Conservation (phyloP, 2,888 invertebrate species). For the Drosophila acutilabella region DNA sequence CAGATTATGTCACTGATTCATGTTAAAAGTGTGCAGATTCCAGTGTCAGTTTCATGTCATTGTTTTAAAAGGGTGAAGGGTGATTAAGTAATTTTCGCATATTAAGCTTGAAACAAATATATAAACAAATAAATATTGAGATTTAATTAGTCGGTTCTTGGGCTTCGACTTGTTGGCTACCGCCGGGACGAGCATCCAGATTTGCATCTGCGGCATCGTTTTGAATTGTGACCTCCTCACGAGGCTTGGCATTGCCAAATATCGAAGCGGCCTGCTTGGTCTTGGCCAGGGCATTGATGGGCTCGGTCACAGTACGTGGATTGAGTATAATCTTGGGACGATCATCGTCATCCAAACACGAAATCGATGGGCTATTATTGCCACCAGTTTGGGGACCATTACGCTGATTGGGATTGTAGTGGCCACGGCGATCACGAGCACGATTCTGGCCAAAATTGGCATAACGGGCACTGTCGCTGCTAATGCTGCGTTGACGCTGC, state of each 20-base stretch:
- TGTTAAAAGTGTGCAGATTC: slow-evolving; percentile 1
- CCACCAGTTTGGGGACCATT: slow-evolving; percentile 1
- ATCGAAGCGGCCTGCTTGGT: slow-evolving; percentile 94
- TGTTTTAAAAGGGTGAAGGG: slow-evolving; percentile 6
- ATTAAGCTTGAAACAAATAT: slow-evolving; percentile 20
- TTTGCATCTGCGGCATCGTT: neutral
- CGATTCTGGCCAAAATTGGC: slow-evolving; percentile 80
- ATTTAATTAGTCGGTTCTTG: slow-evolving; percentile 1
- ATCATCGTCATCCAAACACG: slow-evolving; percentile 86
- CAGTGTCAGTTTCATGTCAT: slow-evolving; percentile 17
- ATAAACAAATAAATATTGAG: too few relatives aligned
- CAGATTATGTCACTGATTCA: neutral
- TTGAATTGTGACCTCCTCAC: slow-evolving; percentile 86
- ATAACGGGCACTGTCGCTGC: slow-evolving; percentile 75
- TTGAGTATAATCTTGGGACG: slow-evolving; percentile 93
- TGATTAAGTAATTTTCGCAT: slow-evolving; percentile 59
- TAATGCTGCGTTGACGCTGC: slow-evolving; percentile 62
- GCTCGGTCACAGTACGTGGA: slow-evolving; percentile 93
- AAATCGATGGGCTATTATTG: slow-evolving; percentile 5
- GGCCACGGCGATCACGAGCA: slow-evolving; percentile 70
- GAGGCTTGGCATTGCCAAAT: slow-evolving; percentile 96
- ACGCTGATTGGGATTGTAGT: slow-evolving; percentile 64
- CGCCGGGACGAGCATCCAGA: slow-evolving; percentile 19
- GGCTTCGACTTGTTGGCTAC: slow-evolving; percentile 14
- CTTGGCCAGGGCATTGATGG: slow-evolving; percentile 93